A percentile compares a stretch with the other conserved stretches of the same genome.
Evolutionary conservation across 2,888 invertebrate species (phyloP).

Genomic region (Zygothrica quintamaculata): DNA sequence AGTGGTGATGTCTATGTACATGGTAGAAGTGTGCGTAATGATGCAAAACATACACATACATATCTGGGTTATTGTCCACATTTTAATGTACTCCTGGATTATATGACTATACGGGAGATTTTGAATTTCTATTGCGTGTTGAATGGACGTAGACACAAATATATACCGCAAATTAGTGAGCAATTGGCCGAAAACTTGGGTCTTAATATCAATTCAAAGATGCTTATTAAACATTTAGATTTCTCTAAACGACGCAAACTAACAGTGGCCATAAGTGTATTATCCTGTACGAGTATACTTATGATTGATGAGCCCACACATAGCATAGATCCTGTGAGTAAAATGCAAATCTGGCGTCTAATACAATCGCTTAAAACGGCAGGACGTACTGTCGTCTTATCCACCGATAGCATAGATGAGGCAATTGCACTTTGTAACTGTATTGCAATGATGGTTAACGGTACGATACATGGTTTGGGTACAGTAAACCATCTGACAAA

Average conservation of each 20-base stretch:
- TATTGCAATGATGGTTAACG: slow-evolving; percentile 17
- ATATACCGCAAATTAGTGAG: not conserved
- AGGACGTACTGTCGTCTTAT: slow-evolving; percentile 22
- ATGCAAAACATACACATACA: not conserved
- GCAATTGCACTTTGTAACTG: slow-evolving; percentile 20
- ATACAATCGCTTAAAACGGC: slow-evolving; percentile 7
- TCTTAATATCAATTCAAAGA: too few species aligned
- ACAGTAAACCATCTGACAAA: slow-evolving; percentile 4
- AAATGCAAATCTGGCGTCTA: slow-evolving; percentile 8
- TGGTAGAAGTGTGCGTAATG: slow-evolving; percentile 5
- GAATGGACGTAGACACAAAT: not conserved
- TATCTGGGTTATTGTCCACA: slow-evolving; percentile 12
- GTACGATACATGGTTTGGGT: slow-evolving; percentile 10
- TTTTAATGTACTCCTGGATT: not conserved
- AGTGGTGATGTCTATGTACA: slow-evolving; percentile 14
- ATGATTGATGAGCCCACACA: slow-evolving; percentile 25
- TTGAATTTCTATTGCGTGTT: slow-evolving; percentile 20
- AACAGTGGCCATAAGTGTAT: slow-evolving; percentile 3
- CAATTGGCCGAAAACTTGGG: slow-evolving; percentile 1
- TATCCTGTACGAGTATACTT: slow-evolving; percentile 4
- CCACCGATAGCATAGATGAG: slow-evolving; percentile 29
- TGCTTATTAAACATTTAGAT: slow-evolving; percentile 1
- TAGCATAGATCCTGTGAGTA: slow-evolving; percentile 3
- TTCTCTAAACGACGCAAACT: slow-evolving; percentile 13
- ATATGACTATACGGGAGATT: slow-evolving; percentile 16